phyloP scores from a whole-genome alignment of 2,797 vertebrate genomes.

The Coreius guichenoti region DNA sequence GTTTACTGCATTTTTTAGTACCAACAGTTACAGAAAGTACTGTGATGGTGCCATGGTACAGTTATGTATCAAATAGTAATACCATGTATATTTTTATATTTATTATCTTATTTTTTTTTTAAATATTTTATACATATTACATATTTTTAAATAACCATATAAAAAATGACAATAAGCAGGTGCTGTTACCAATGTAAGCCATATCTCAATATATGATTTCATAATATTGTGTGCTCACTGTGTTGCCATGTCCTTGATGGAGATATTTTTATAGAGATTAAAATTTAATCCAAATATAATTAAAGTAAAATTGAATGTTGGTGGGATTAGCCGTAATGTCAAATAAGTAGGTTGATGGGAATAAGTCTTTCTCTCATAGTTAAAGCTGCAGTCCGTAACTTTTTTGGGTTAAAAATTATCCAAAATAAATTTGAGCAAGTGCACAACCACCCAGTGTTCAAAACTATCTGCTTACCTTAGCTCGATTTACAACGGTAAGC shows the following conservation, averaged over 20 bases:
- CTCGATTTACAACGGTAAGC: too few relatives aligned
- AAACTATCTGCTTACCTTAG: too few relatives aligned
- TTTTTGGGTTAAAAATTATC: too few relatives aligned
- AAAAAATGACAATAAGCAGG: neutral
- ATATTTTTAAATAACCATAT: too few relatives aligned
- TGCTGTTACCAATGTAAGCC: neutral
- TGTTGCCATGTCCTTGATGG: neutral
- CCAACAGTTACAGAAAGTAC: neutral
- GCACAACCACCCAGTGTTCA: too few relatives aligned
- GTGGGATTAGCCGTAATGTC: neutral
- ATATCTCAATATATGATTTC: neutral
- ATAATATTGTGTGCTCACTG: neutral
- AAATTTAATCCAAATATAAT: constrained; percentile 34
- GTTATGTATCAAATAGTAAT: neutral
- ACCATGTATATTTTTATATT: neutral
- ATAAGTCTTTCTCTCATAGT: constrained; percentile 39
- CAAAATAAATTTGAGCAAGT: too few relatives aligned
- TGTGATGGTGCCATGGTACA: neutral
- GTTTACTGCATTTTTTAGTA: neutral
- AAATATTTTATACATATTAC: too few relatives aligned
- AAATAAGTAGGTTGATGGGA: constrained; percentile 18
- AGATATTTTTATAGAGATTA: constrained; percentile 19
- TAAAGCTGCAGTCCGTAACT: neutral
- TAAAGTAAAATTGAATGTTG: constrained; percentile 17
- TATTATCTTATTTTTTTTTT: neutral